These are phyloP conservation scores for Dendrocincla tyrannina DNA, from an alignment of 2,797 vertebrate genomes.

Conservation along the genomic window DNA sequence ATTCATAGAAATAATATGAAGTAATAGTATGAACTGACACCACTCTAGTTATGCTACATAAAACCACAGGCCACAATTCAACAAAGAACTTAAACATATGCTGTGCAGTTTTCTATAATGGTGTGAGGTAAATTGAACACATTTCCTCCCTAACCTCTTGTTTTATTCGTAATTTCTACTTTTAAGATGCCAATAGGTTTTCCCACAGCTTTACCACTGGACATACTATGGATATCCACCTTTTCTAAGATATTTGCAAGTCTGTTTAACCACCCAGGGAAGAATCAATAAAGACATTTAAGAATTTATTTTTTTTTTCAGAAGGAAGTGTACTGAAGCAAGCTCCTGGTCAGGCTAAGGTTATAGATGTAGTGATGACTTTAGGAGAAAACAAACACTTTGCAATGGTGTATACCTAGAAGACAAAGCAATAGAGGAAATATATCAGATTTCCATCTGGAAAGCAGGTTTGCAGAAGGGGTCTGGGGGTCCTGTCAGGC, in stretches of 20 bases:
- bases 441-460: not conserved
- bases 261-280: not conserved
- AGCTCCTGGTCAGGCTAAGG: not conserved
- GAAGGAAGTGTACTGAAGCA: not conserved
- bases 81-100: not conserved
- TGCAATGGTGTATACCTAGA: not conserved
- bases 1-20: not conserved
- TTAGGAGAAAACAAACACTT: not conserved
- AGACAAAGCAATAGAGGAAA: not conserved
- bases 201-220: not conserved
- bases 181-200: not conserved
- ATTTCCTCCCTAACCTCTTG: not conserved
- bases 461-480: not conserved
- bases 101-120: not conserved
- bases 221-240: not conserved
- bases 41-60: not conserved
- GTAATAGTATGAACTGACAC: not conserved
- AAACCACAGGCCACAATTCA: not conserved
- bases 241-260: not conserved
- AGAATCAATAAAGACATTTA: not conserved
- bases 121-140: not conserved
- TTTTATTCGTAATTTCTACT: not conserved
- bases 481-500: not conserved
- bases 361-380: not conserved
- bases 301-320: not conserved